phyloP scores from a whole-genome alignment of 2,888 invertebrate species.

The Leucophenga montana region DNA sequence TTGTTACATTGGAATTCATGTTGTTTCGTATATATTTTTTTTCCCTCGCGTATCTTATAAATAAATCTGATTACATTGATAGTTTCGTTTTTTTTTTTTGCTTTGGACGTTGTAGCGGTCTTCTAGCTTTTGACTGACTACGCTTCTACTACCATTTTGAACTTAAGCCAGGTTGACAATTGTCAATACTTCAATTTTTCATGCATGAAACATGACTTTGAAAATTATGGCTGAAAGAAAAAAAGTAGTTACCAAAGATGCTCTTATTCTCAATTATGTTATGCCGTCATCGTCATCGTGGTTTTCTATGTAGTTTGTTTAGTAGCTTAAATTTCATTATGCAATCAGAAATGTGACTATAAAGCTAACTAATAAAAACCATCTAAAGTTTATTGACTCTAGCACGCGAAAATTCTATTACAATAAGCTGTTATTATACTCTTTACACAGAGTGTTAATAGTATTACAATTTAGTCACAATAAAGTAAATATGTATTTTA shows the following conservation, averaged over 20 bases:
- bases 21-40: conserved; percentile 36
- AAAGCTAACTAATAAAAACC: conserved; percentile 32
- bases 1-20: conserved; percentile 28
- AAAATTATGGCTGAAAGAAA: conserved; percentile 25
- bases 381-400: conserved; percentile 61
- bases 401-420: neutral
- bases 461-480: too few species aligned
- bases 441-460: too few species aligned
- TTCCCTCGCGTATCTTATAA: conserved; percentile 26
- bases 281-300: conserved; percentile 53
- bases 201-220: conserved; percentile 52
- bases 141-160: conserved; percentile 23
- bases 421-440: too few species aligned
- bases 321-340: conserved; percentile 57
- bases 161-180: conserved; percentile 50
- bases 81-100: conserved; percentile 54
- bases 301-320: conserved; percentile 23
- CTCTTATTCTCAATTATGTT: conserved; percentile 67
- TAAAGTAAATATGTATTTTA: too few species aligned
- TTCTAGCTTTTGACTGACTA: neutral
- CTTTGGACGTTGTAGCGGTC: conserved; percentile 32
- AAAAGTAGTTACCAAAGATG: conserved; percentile 48
- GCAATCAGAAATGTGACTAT: conserved; percentile 62
- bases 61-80: conserved; percentile 65
- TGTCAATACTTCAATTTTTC: conserved; percentile 26